Evolutionary conservation across 2,888 invertebrate genomes (phyloP), one percentile per base, ranked within the genome.

Genomic region (Apamea monoglypha): DNA sequence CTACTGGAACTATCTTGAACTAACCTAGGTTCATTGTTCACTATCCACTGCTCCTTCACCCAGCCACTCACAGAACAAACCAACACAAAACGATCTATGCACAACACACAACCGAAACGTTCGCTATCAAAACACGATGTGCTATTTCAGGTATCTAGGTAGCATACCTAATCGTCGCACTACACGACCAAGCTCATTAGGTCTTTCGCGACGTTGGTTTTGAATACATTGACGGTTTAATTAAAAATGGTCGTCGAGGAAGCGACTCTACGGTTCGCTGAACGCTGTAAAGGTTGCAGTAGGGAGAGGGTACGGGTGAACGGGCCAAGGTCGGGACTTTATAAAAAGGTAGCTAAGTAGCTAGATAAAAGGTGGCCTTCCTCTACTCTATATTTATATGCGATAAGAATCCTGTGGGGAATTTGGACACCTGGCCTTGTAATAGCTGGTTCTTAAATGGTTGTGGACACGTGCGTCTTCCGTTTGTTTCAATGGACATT

Each of bases 61-160:
- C 68, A 32, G 36, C 21, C 44, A 83, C 64, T 67, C 71, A 76
- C 72, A 47, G 6, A 73, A 53, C 32, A n/a, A 74, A 81, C 18
- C 21, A 76, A 76, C 61, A 83, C 81, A 82, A 78, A 88, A 81
- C 85, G 80, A 75, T 81, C 87, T 72, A 81, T 77, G 80, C 84
- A 88, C 82, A 64, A 53, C 77, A 94, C 94, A 95, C 95, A 91
- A 94, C 94, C 94, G 92, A 86, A 90, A 89, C 90, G 88, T 81
- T 83, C 91, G 89, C 90, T 90, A 91, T 90, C 93, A 90, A 89
- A 91, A 91, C 90, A 91, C 92, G 85, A 84, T 95, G 91, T 95
- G 95, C 93, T 95, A 95, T 95, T 95, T 92, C 87, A 92, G 92
- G 87, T 90, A 89, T 88, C 86, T 92, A 91, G 90, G 91, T 83